Evolutionary conservation across 2,113 vertebrate genomes (phyloP).

Genomic region (Apodemus sylvaticus): DNA sequence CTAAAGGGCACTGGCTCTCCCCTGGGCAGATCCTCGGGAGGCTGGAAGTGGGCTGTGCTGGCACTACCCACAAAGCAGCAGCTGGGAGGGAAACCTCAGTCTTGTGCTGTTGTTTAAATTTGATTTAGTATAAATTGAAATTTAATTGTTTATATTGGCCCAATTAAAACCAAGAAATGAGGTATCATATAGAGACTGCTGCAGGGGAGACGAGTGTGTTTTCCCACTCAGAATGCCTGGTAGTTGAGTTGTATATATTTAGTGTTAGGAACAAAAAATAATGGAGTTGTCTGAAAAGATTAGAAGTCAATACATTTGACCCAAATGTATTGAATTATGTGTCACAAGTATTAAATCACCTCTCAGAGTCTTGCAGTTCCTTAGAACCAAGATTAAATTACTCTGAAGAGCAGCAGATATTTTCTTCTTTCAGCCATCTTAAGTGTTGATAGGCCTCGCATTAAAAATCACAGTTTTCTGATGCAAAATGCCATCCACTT

Average conservation of each 20-base stretch:
- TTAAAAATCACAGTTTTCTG: constrained; percentile 11
- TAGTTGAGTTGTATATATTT: constrained; percentile 48
- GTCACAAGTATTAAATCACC: constrained; percentile 71
- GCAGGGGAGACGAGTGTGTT: not conserved
- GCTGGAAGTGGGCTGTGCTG: not conserved
- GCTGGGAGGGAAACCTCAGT: not conserved
- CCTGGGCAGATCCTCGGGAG: not conserved
- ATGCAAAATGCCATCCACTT: not conserved
- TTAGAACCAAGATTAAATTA: constrained; percentile 64
- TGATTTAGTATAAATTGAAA: constrained; percentile 42
- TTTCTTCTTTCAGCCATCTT: constrained; percentile 52
- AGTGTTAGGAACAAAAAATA: constrained; percentile 70
- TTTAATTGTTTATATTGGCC: constrained; percentile 63
- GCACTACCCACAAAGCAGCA: not conserved
- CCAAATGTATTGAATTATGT: constrained; percentile 44
- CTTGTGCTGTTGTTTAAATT: constrained; percentile 44
- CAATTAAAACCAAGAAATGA: constrained; percentile 22
- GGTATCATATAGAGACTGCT: not conserved
- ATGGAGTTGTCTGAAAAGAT: constrained; percentile 70
- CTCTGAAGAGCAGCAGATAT: constrained; percentile 46
- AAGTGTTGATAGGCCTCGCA: constrained; percentile 12
- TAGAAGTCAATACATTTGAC: constrained; percentile 71
- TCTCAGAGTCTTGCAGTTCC: constrained; percentile 32
- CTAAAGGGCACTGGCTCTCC: not conserved
- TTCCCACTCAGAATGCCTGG: not conserved